Evolutionary conservation across 2,888 invertebrate genomes (phyloP), one percentile per base, ranked within the genome.

Genomic region (Dryadula phaetusa): DNA sequence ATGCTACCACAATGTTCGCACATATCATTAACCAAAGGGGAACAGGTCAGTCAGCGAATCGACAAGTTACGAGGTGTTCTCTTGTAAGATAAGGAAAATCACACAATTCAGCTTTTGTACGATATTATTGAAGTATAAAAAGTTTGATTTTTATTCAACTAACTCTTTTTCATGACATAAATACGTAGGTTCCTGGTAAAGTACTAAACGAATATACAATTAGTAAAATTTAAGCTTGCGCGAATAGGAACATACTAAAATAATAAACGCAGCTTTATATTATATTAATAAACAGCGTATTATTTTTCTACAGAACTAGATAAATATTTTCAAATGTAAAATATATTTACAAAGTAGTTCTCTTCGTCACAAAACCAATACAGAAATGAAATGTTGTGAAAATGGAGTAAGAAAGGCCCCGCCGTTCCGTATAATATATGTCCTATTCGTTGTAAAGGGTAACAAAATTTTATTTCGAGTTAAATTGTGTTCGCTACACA

Each of bases 381-480:
- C 8, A 56, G 34, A 49, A 49, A 49, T 49, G 49, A 28, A 49
- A 28, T 49, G 49, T 49, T 37, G 37, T 56, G 54, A 56, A 22
- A 56, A 56, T 22, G 8, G 40, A 42, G 25, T 42, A 44, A 58
- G 42, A 77, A 71, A 66, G 61, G 25, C 72, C 84, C 82, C 80
- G 81, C 84, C 79, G 79, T 86, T 87, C 85, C 85, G 81, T 81
- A 74, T 82, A 88, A 86, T 90, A 87, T 88, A 87, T 84, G 78
- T 76, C 80, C 82, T 81, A 86, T 87, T 86, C 85, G 83, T 81
- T 80, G 84, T 77, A 83, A 79, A 80, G 87, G 90, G 86, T 85
- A 86, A 81, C 86, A 85, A 87, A 89, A 90, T 90, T 90, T 90
- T 90, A 90, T 91, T 91, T 88, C 85, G 86, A 90, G 85, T 91